A percentile compares a stretch with the other conserved stretches of the same genome.
phyloP scores from a whole-genome alignment of 2,888 invertebrate species.

The Agrotis puta region DNA sequence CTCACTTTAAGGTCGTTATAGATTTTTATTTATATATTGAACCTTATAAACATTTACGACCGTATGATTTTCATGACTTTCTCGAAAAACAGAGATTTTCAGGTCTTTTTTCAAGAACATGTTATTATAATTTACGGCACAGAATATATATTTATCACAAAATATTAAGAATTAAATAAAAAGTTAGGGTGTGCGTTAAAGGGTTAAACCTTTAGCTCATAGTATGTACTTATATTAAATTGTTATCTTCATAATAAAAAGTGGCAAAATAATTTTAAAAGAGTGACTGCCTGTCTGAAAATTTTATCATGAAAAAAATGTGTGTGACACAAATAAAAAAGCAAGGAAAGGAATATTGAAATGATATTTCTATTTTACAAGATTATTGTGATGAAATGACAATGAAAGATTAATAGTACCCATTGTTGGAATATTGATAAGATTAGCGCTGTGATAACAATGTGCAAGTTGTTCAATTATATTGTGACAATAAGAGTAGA shows the following conservation, averaged over 20 bases:
- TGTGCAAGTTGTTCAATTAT: conserved; percentile 56
- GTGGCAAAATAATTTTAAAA: conserved; percentile 40
- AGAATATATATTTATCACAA: too few relatives aligned
- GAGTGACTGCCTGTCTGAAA: conserved; percentile 23
- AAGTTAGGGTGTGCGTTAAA: too few relatives aligned
- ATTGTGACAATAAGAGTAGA: conserved; percentile 64
- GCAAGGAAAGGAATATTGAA: conserved; percentile 28
- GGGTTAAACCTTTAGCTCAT: conserved; percentile 71
- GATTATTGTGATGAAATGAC: conserved; percentile 56
- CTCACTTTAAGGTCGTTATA: too few relatives aligned
- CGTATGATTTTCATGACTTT: too few relatives aligned
- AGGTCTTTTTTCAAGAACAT: too few relatives aligned
- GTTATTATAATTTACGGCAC: too few relatives aligned
- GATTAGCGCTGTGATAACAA: conserved; percentile 66
- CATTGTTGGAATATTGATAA: conserved; percentile 55
- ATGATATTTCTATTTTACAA: conserved; percentile 36
- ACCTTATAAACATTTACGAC: too few relatives aligned
- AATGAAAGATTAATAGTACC: conserved; percentile 33
- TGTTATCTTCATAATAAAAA: conserved; percentile 54
- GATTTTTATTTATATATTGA: too few relatives aligned
- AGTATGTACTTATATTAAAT: conserved; percentile 72
- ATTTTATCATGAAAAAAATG: conserved; percentile 36
- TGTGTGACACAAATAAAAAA: conserved; percentile 53
- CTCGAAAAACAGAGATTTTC: too few relatives aligned
- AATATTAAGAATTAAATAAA: too few relatives aligned